Percentiles rank a stretch among this genome's conserved stretches.
phyloP scores from a whole-genome alignment of 2,113 vertebrate genomes.

The Bettongia penicillata region DNA sequence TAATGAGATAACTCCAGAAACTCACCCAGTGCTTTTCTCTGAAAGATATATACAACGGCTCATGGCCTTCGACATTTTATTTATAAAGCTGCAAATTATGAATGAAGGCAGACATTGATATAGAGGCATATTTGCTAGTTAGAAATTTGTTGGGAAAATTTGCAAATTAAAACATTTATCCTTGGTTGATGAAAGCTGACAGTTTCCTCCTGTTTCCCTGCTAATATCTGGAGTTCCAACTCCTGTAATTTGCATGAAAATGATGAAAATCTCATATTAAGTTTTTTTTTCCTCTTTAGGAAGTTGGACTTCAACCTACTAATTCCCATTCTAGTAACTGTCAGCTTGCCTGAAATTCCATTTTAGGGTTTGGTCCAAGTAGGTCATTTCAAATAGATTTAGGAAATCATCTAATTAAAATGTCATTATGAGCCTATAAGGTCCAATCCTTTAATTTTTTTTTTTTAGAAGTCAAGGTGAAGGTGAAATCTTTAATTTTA shows the following conservation, averaged over 20 bases:
- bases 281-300: background rate
- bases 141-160: constrained; percentile 56
- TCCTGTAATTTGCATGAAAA: constrained; percentile 52
- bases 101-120: constrained; percentile 3
- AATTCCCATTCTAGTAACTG: constrained; percentile 65
- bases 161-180: constrained; percentile 62
- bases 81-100: constrained; percentile 33
- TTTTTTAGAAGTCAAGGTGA: constrained; percentile 38
- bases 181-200: constrained; percentile 59
- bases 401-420: constrained; percentile 52
- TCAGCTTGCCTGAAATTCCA: constrained; percentile 55
- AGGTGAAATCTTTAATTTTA: constrained; percentile 4
- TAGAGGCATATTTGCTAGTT: constrained; percentile 30
- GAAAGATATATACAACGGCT: background rate
- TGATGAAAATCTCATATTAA: constrained; percentile 63
- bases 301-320: constrained; percentile 58
- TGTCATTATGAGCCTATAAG: background rate
- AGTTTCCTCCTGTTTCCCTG: constrained; percentile 56
- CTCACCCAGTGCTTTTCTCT: background rate
- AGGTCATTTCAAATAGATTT: background rate
- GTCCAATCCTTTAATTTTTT: background rate
- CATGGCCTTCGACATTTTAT: constrained; percentile 21
- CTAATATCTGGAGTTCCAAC: constrained; percentile 45
- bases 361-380: constrained; percentile 32
- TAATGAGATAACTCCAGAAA: constrained; percentile 45